Conservation (phyloP, 2,113 vertebrate genomes). For the Entelurus aequoreus region DNA sequence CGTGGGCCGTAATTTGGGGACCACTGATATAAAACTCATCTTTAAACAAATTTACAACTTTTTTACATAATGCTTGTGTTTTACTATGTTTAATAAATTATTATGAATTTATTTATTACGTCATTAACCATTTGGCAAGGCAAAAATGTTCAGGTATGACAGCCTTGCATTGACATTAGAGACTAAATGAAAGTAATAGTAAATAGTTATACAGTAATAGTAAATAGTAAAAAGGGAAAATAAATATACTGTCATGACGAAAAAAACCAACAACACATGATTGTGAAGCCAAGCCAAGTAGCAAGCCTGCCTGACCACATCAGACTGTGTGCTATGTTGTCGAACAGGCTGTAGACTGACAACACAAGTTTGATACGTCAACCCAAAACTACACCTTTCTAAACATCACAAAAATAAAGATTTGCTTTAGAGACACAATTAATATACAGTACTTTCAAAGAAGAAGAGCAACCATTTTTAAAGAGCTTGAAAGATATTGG, state of each 20-base stretch:
- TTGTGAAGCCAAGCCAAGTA: not conserved
- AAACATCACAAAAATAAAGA: not conserved
- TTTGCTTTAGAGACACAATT: not conserved
- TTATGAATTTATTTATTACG: too few species aligned
- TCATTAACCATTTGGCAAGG: too few species aligned
- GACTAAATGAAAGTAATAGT: too few species aligned
- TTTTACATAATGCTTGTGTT: too few species aligned
- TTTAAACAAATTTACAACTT: too few species aligned
- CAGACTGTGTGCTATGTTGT: slow-evolving; percentile 15
- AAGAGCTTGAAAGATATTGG: not conserved
- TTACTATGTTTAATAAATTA: too few species aligned
- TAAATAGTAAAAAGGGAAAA: not conserved
- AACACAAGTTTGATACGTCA: not conserved
- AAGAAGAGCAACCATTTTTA: not conserved
- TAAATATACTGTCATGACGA: not conserved
- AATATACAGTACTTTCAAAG: too few species aligned
- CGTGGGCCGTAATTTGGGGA: too few species aligned
- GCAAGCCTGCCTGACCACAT: slow-evolving; percentile 10
- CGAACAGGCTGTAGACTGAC: slow-evolving; percentile 27
- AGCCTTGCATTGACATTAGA: too few species aligned
- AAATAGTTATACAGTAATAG: not conserved
- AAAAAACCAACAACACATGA: not conserved
- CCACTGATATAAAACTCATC: too few species aligned
- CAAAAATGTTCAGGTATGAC: too few species aligned
- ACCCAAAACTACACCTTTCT: not conserved